A percentile compares a stretch with the other conserved stretches of the same genome.
These are phyloP conservation scores for Salvelinus sp. DNA, from an alignment of 2,113 vertebrate species.

Conservation along the genomic window DNA sequence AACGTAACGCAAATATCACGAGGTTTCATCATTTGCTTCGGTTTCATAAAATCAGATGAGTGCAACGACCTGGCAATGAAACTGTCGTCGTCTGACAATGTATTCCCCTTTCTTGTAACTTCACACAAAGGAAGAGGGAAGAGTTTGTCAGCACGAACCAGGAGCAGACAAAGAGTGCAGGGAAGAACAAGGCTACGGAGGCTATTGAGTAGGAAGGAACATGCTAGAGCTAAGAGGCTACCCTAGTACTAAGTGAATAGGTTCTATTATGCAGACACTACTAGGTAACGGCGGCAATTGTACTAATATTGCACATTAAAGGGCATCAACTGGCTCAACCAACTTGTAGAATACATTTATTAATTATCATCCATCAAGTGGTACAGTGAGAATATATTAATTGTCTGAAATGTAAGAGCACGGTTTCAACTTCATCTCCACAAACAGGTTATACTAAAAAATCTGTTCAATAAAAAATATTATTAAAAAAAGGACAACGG, in stretches of 20 bases:
- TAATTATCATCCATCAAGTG: not conserved
- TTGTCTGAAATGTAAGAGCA: not conserved
- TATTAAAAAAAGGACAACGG: too few relatives aligned
- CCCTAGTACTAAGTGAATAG: too few relatives aligned
- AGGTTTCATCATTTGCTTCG: too few relatives aligned
- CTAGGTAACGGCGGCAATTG: too few relatives aligned
- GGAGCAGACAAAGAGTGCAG: conserved; percentile 59
- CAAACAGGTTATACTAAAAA: not conserved
- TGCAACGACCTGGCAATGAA: too few relatives aligned
- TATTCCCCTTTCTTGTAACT: conserved; percentile 55
- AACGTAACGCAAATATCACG: too few relatives aligned
- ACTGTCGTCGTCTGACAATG: not conserved
- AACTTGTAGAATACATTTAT: not conserved
- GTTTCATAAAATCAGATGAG: too few relatives aligned
- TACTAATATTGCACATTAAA: not conserved
- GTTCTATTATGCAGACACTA: too few relatives aligned
- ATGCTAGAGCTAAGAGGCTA: too few relatives aligned
- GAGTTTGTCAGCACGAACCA: conserved; percentile 64
- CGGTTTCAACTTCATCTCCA: not conserved
- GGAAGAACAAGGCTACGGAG: not conserved
- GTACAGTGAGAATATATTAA: not conserved
- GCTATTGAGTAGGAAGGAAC: conserved; percentile 40
- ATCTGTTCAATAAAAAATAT: too few relatives aligned
- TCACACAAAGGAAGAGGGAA: conserved; percentile 70
- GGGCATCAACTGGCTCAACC: not conserved